phyloP scores from a whole-genome alignment of 2,888 invertebrate genomes.

The Dicyrtomina minuta region DNA sequence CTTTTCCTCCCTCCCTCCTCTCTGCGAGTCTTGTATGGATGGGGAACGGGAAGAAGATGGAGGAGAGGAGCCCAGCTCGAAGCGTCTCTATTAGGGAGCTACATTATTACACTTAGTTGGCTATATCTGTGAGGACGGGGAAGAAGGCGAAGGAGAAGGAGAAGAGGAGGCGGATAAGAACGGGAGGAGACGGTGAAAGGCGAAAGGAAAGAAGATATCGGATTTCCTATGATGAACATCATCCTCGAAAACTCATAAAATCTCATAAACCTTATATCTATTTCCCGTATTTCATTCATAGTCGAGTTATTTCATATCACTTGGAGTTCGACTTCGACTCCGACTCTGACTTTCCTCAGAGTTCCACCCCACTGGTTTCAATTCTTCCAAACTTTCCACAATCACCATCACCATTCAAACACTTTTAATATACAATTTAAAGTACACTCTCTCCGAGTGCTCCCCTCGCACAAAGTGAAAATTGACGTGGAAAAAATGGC shows the following conservation, averaged over 20 bases:
- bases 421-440: too few relatives aligned
- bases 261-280: neutral
- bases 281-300: too few relatives aligned
- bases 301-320: too few relatives aligned
- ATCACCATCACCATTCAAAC: neutral
- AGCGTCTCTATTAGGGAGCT: neutral
- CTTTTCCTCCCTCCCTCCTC: too few relatives aligned
- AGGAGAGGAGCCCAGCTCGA: neutral
- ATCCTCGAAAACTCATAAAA: neutral
- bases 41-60: neutral
- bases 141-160: too few relatives aligned
- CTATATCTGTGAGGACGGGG: too few relatives aligned
- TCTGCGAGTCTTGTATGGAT: neutral
- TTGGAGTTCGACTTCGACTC: too few relatives aligned
- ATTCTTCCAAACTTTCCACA: neutral
- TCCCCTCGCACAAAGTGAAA: too few relatives aligned
- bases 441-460: too few relatives aligned
- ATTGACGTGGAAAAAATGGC: too few relatives aligned
- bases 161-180: neutral
- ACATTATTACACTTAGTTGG: too few relatives aligned
- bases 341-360: too few relatives aligned
- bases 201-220: constrained; percentile 6
- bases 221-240: constrained; percentile 12
- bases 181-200: neutral
- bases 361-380: neutral